Base-by-base conservation (phyloP, 2,888 invertebrate species). In the Tenthredo livida region DNA sequence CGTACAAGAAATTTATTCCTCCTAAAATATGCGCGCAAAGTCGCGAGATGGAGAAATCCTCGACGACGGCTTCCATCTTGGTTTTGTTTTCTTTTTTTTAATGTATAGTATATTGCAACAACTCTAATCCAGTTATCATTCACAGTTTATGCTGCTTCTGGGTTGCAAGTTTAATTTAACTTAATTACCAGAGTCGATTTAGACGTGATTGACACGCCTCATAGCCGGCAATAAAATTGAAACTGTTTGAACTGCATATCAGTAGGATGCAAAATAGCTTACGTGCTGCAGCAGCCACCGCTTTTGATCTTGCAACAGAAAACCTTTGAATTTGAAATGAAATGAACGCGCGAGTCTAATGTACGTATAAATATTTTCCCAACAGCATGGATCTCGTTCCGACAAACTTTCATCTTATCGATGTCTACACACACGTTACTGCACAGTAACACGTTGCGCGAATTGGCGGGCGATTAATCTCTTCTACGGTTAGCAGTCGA, bases 401-500 rank as follows among this genome's bases (percentile, higher is more conserved):
- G 58, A 58, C 10, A 37, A 80, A 80, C 61, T 80, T 61, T 37
- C 58, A 80, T 80, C 78, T 80, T 80, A 80, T 80, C 29, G 58
- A 58, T 80, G 61, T 61, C 10, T 33, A 80, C 29, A 17, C 21
- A 17, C 21, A n/a, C 50, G 47, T 21, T 77, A 9, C 77, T 17
- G 29, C 21, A 77, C 17, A 7, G 12, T 15, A 77, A 25, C 47
- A 47, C 47, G n/a, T 25, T 17, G n/a, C 12, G n/a, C 17, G 29
- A 77, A 77, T 77, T 29, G 29, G 47, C 15, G 77, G n/a, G 47
- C 9, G 54, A 50, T 77, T 29, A 29, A 77, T 50, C 77, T 47
- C 77, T 50, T 17, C 9, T 12, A 21, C 25, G 72, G 72, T 72
- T 72, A 9, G 40, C 72, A 43, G 72, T 43, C 72, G 29, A 54